Evolutionary conservation across 2,797 vertebrate species (phyloP).

Genomic region (Alauda arvensis): DNA sequence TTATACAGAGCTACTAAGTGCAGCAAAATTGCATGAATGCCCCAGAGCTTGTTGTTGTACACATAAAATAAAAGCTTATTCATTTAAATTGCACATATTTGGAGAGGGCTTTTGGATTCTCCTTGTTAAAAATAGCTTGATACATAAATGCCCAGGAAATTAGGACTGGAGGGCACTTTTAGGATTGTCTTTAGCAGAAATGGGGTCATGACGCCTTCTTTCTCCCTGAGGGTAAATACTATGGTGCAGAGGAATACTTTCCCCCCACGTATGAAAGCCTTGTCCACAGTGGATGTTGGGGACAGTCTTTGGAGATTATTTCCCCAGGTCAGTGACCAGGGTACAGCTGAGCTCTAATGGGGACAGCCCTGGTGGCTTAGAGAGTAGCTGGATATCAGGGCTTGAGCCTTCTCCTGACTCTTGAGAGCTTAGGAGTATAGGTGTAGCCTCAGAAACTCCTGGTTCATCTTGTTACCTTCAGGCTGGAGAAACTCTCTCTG

Average conservation of each 20-base stretch:
- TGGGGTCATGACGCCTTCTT: not conserved
- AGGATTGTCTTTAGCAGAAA: not conserved
- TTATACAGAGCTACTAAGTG: conserved; percentile 1
- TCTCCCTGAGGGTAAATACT: not conserved
- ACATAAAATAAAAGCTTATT: conserved; percentile 35
- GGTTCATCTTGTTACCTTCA: not conserved
- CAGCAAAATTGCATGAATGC: conserved; percentile 21
- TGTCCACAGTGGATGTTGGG: not conserved
- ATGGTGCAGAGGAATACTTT: not conserved
- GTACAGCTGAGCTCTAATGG: not conserved
- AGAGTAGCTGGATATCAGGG: not conserved
- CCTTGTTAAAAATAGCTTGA: conserved; percentile 15
- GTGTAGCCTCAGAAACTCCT: not conserved
- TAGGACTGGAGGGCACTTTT: not conserved
- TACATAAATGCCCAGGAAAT: conserved; percentile 3
- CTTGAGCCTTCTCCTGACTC: not conserved
- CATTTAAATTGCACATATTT: conserved; percentile 11
- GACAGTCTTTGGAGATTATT: not conserved
- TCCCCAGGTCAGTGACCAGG: not conserved
- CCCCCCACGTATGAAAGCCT: not conserved
- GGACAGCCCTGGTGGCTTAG: not conserved
- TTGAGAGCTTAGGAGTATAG: not conserved
- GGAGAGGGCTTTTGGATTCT: conserved; percentile 23
- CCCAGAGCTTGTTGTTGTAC: conserved; percentile 17
- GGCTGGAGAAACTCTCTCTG: not conserved